A percentile compares a stretch with the other conserved stretches of the same genome.
These are phyloP conservation scores for Podarcis siculus DNA, from an alignment of 2,797 vertebrate genomes.

Conservation along the genomic window DNA sequence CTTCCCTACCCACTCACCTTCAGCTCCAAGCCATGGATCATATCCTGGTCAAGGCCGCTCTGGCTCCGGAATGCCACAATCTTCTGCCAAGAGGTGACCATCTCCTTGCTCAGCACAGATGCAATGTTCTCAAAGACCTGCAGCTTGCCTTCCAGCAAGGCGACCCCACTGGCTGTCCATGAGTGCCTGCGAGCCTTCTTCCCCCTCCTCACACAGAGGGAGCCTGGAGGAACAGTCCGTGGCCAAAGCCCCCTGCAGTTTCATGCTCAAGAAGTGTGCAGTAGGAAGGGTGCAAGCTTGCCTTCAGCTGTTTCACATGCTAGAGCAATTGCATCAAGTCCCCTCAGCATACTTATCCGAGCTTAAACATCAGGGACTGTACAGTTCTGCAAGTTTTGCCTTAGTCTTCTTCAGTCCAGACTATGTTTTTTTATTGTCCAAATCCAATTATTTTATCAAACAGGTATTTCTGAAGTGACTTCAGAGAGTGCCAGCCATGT, in stretches of 20 bases:
- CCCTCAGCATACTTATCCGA: conserved; percentile 63
- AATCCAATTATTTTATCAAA: too few relatives aligned
- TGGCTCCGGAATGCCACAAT: conserved; percentile 77
- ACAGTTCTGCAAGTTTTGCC: too few relatives aligned
- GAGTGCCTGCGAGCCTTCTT: conserved; percentile 59
- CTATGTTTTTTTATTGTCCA: too few relatives aligned
- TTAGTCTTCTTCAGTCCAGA: too few relatives aligned
- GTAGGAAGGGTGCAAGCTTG: conserved; percentile 35
- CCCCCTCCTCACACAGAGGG: conserved; percentile 50
- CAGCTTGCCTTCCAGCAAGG: conserved; percentile 82
- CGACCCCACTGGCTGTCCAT: conserved; percentile 74
- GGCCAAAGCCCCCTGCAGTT: conserved; percentile 61
- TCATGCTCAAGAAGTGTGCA: conserved; percentile 53
- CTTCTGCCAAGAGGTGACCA: conserved; percentile 79
- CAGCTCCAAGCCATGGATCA: conserved; percentile 78
- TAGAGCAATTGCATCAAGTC: conserved; percentile 78
- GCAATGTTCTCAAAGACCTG: conserved; percentile 86
- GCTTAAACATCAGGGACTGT: too few relatives aligned
- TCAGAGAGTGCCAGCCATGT: too few relatives aligned
- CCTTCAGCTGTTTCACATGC: conserved; percentile 71
- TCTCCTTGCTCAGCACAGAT: conserved; percentile 84
- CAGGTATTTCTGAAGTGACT: too few relatives aligned
- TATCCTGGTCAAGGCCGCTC: conserved; percentile 77
- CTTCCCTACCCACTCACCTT: conserved; percentile 72
- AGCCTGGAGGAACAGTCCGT: conserved; percentile 60